Base-by-base conservation (phyloP, 1,140 invertebrate species). In the Pseudomyrmex cubaensis region DNA sequence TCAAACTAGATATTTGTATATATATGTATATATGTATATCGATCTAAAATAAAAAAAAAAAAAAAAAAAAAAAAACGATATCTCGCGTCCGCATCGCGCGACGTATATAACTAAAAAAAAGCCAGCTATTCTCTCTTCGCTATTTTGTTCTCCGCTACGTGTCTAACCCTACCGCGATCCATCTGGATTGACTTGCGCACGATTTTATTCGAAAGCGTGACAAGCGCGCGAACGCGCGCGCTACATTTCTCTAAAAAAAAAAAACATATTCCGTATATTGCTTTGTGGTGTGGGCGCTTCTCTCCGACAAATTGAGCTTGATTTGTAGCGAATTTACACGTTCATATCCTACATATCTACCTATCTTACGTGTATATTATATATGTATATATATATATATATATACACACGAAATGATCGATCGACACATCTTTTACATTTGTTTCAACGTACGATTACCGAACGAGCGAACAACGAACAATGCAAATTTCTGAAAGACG, bases 241-340 rank as follows among this genome's bases (percentile, higher is more conserved):
- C 44, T 72, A 59, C 20, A 70, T 22, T 20, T 70, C 56, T 70
- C 35, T 35, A 25, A 25, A 25, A 80, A 25, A 25, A 25, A 25
- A 25, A 25, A 80, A 59, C 1, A 15, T 22, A 66, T 63, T 70
- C 44, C 20, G 54, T 50, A 80, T 80, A 80, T 80, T 80, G 76
- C 76, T 78, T 69, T 57, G 35, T 35, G 5, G 35, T 50, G 61
- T 9, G 17, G 66, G n/a, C 20, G 54, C 17, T 25, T 69, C 66
- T 17, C 17, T 59, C n/a, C 44, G 44, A 61, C 52, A 70, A 20
- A 72, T 80, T 80, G 76, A 80, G 76, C 76, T 80, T 35, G 20
- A 69, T 59, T 78, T 70, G 44, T 48, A n/a, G 1, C 15, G 20
- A 70, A 59, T 78, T 78, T 15, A 35, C 3, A 35, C 35, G 35